These are phyloP conservation scores for Drosophila mimetica DNA, from an alignment of 2,888 invertebrate species.

Conservation along the genomic window DNA sequence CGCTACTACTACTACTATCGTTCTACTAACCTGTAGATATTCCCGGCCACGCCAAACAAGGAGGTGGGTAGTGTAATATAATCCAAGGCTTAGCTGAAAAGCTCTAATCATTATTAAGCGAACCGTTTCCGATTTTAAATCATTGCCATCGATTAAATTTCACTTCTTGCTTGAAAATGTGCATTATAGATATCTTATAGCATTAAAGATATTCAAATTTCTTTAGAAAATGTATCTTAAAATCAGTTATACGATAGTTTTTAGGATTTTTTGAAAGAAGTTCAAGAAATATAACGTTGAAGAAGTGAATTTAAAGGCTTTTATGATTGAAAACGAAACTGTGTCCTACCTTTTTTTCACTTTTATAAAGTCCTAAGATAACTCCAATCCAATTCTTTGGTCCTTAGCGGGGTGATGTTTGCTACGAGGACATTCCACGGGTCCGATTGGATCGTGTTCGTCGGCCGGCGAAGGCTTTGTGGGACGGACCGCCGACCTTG, in stretches of 20 bases:
- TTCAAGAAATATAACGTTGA: neutral
- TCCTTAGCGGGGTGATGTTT: constrained; percentile 82
- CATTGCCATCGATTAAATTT: neutral
- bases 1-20: constrained; percentile 37
- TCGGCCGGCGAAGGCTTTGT: constrained; percentile 85
- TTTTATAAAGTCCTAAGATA: neutral
- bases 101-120: neutral
- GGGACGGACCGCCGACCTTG: constrained; percentile 87
- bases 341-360: neutral
- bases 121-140: neutral
- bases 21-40: constrained; percentile 80
- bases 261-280: neutral
- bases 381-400: neutral
- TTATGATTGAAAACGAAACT: neutral
- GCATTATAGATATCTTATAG: too few species aligned
- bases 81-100: neutral
- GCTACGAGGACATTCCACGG: constrained; percentile 86
- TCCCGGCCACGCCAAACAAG: constrained; percentile 84
- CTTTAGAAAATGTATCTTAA: too few species aligned
- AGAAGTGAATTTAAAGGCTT: neutral
- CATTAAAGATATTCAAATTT: too few species aligned
- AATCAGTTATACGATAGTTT: too few species aligned
- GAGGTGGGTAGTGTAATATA: constrained; percentile 81
- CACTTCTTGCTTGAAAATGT: neutral
- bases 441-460: constrained; percentile 89